Evolutionary conservation across 2,113 vertebrate genomes (phyloP), one percentile per base, ranked within the genome.

Genomic region (Prionailurus bengalensis): DNA sequence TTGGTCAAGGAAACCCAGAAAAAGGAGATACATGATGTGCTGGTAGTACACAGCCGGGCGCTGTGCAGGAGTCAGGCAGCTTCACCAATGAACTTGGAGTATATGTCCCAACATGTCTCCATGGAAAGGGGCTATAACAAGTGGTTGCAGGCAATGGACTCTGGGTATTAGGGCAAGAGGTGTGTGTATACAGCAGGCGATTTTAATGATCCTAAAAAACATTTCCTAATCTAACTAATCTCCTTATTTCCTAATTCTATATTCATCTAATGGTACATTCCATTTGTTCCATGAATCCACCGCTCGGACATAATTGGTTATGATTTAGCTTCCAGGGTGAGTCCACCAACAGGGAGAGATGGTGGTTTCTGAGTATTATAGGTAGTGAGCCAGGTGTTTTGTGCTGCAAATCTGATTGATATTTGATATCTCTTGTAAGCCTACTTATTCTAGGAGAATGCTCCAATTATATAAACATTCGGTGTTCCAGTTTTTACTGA

Each of bases 151-250:
- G 89, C 71, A 74, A 2, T 48, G 15, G 16, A 29, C 65, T 76
- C 51, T 29, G 33, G 78, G 33, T 9, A 55, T 79, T 25, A 61
- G 89, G 5, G 8, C 17, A 74, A 73, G 36, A 82, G 4, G 31
- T 31, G 5, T 48, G 25, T 84, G 21, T 36, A 10, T 51, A 63
- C 3, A 86, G 31, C 58, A 87, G 83, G 63, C 0, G 0, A 33
- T 58, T 89, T 95, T 55, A 65, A 55, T 21, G 63, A 76, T 31
- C 27, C 70, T 95, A 48, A 36, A 48, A 92, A 78, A 82, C 45
- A 55, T 39, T 83, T 29, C 51, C 51, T 61, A n/a, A 68, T 48
- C 73, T 58, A 71, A 82, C 33, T 48, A 7, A 76, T n/a, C 31
- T 29, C 65, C 53, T 92, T 39, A 16, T 87, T 61, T 93, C 66